Base-by-base conservation (phyloP, 2,113 vertebrate genomes). In the Cyanoderma ruficeps region DNA sequence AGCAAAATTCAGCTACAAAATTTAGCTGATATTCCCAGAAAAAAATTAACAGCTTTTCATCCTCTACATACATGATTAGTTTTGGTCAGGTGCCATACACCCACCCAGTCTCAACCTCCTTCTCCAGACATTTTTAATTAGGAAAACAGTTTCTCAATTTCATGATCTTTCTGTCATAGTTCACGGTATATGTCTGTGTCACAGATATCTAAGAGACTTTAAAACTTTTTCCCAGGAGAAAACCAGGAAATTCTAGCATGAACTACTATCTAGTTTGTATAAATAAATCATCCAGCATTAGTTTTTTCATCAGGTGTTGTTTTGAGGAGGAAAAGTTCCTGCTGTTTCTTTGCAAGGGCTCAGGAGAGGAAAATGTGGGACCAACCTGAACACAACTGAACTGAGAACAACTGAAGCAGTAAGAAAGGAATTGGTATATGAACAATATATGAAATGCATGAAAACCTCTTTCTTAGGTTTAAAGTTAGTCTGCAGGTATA, bases 181-280 rank as follows among this genome's bases (percentile, higher is more conserved):
- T 65, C 1, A 6, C 17, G 5, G 53, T 72, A 15, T 11, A 28
- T 61, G 6, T 35, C 22, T 49, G 8, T 57, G 16, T 25, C 22
- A 60, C 8, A 22, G 55, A 46, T 24, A 21, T 4, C 5, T 6
- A 72, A 53, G 25, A 42, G 10, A 19, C 44, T 39, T 61, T 5
- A 33, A 27, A 50, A 21, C 4, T 35, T 67, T 35, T n/a, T 57
- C 3, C 14, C 15, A 17, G 47, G 18, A 42, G 60, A 47, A 53
- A 15, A 4, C 0, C 3, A 17, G 27, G 27, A 30, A 53, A 49
- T 37, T 61, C 21, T n/a, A 28, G 2, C 2, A 22, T 22, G 8
- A 57, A 37, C 22, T 49, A 4, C 15, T 39, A 22, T 13, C 42
- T 61, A 15, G 41, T 76, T 71, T 71, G 6, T 68, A 31, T 68